Evolutionary conservation across 1,140 invertebrate genomes (phyloP).

Genomic region (Aphidius gifuensis): DNA sequence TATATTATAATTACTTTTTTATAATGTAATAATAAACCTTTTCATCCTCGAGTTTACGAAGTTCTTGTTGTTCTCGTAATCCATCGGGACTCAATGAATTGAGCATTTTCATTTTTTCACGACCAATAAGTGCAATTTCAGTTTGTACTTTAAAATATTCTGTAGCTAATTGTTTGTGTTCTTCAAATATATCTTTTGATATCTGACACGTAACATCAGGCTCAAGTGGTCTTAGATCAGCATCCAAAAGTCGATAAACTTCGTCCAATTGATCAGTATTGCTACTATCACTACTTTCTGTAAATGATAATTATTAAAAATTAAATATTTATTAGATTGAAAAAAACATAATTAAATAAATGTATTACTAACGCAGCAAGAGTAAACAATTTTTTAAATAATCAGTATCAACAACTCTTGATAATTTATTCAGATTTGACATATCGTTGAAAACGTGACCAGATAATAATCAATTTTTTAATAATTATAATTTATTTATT

Average conservation of each 20-base stretch:
- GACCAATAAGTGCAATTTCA: constrained; percentile 68
- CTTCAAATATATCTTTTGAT: constrained; percentile 79
- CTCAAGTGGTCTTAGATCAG: constrained; percentile 73
- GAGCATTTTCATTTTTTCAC: constrained; percentile 66
- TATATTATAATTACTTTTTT: neutral
- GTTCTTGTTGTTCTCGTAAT: constrained; percentile 61
- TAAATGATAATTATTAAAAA: constrained; percentile 12
- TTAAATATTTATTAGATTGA: constrained; percentile 2
- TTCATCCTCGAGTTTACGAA: constrained; percentile 66
- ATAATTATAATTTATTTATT: neutral
- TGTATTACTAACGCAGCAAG: constrained; percentile 40
- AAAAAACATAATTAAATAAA: constrained; percentile 1
- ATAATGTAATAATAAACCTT: constrained; percentile 55
- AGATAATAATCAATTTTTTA: too few relatives aligned
- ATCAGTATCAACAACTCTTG: constrained; percentile 38
- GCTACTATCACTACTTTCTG: constrained; percentile 36
- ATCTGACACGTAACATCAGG: constrained; percentile 74
- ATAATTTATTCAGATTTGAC: constrained; percentile 24
- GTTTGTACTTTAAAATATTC: constrained; percentile 75
- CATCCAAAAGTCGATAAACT: constrained; percentile 72
- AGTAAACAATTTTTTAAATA: constrained; percentile 42
- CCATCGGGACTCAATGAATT: constrained; percentile 64
- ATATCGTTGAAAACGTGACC: too few relatives aligned
- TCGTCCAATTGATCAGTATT: constrained; percentile 63
- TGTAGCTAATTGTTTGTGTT: constrained; percentile 76